Evolutionary conservation across 1,140 invertebrate species (phyloP).

Genomic region (Doryteuthis pealeii): DNA sequence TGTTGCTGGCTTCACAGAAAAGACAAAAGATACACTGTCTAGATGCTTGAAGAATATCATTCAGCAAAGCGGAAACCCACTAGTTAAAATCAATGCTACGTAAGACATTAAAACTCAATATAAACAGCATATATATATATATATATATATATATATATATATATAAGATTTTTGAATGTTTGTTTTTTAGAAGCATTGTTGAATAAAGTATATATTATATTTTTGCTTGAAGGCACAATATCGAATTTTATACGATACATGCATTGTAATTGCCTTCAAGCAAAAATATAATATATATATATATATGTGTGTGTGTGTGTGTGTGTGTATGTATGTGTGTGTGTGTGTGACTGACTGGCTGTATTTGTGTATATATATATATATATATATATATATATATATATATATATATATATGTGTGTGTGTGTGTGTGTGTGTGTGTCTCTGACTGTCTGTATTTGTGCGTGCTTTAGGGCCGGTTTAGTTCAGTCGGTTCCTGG

Average conservation of each 20-base stretch:
- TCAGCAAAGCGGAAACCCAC: no score
- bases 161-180: neutral
- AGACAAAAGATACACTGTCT: no score
- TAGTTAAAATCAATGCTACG: no score
- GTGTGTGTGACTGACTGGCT: neutral
- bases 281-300: neutral
- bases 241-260: no score
- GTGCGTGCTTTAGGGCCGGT: no score
- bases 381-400: neutral
- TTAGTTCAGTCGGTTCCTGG: no score
- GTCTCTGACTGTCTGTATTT: neutral
- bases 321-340: slow-evolving; percentile 3
- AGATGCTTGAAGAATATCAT: no score
- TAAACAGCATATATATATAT: neutral
- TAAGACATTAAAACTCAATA: neutral
- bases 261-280: no score
- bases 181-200: no score
- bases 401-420: neutral
- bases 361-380: neutral
- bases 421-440: neutral
- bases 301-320: neutral
- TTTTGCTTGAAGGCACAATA: no score
- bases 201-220: no score
- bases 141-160: neutral
- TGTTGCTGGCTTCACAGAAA: no score